Percentiles rank a stretch among this genome's conserved stretches.
Evolutionary conservation across 2,888 invertebrate species (phyloP).

Genomic region (Chymomyza caudatula): DNA sequence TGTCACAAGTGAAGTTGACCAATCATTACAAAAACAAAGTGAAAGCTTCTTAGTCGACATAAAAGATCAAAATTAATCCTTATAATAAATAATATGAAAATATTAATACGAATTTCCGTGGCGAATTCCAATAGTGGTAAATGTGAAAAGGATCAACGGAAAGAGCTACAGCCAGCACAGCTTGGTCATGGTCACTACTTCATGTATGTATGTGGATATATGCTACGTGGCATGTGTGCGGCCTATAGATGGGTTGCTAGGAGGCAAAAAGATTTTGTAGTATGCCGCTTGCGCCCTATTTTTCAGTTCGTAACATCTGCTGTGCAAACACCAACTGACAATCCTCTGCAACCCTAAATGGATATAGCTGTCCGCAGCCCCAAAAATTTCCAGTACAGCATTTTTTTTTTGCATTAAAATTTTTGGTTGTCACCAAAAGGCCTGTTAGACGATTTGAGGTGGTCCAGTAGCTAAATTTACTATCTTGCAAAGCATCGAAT

Average conservation of each 20-base stretch:
- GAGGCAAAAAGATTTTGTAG: background rate
- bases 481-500: background rate
- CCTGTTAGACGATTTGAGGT: background rate
- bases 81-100: no score
- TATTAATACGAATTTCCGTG: no score
- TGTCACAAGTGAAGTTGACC: no score
- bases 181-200: no score
- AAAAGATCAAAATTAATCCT: no score
- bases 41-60: no score
- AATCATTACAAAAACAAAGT: no score
- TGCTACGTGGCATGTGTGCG: background rate
- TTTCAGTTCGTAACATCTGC: background rate
- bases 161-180: no score
- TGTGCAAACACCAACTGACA: constrained; percentile 8
- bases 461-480: background rate
- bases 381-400: constrained; percentile 29
- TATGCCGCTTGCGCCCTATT: background rate
- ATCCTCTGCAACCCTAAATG: constrained; percentile 40
- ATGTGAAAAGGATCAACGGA: no score
- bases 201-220: background rate
- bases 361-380: constrained; percentile 34
- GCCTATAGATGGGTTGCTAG: background rate
- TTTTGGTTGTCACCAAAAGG: background rate
- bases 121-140: no score
- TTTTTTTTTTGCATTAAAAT: constrained; percentile 11